A percentile compares a stretch with the other conserved stretches of the same genome.
These are phyloP conservation scores for Hyphantria cunea DNA, from an alignment of 1,140 invertebrate species.

Conservation along the genomic window DNA sequence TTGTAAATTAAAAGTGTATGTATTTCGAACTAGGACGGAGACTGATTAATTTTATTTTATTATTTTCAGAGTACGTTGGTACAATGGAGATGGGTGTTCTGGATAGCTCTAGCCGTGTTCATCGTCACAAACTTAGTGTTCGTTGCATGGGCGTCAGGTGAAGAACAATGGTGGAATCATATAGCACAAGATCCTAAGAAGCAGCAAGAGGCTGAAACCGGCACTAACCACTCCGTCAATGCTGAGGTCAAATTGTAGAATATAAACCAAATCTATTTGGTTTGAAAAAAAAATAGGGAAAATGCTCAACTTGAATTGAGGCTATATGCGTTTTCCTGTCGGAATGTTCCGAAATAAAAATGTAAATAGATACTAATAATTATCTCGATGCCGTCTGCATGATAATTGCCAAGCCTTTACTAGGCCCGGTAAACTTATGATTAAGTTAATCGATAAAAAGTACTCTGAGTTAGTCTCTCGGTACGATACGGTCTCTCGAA, in stretches of 20 bases:
- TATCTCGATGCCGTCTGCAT: conserved; percentile 9
- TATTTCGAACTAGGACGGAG: too few species aligned
- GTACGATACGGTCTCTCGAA: too few species aligned
- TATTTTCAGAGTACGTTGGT: conserved; percentile 85
- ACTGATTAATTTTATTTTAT: conserved; percentile 2
- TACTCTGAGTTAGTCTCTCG: too few species aligned
- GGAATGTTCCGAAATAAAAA: conserved; percentile 17
- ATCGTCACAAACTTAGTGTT: conserved; percentile 88
- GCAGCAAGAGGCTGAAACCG: conserved; percentile 49
- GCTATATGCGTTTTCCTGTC: conserved; percentile 26
- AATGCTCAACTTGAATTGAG: conserved; percentile 10
- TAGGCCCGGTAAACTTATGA: background rate
- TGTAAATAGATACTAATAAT: conserved; percentile 18
- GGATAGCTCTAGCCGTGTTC: conserved; percentile 89
- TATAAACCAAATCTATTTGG: conserved; percentile 1
- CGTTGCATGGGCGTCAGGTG: conserved; percentile 86
- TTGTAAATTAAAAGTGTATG: too few species aligned
- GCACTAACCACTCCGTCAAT: conserved; percentile 49
- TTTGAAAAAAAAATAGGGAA: conserved; percentile 20
- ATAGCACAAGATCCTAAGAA: conserved; percentile 63
- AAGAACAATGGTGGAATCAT: conserved; percentile 88
- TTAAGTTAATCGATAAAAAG: conserved; percentile 5
- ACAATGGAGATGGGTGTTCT: conserved; percentile 93
- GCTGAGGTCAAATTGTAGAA: conserved; percentile 61
- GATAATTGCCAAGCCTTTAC: background rate